Evolutionary conservation across 2,888 invertebrate species (phyloP).

Genomic region (Mystacides longicornis): DNA sequence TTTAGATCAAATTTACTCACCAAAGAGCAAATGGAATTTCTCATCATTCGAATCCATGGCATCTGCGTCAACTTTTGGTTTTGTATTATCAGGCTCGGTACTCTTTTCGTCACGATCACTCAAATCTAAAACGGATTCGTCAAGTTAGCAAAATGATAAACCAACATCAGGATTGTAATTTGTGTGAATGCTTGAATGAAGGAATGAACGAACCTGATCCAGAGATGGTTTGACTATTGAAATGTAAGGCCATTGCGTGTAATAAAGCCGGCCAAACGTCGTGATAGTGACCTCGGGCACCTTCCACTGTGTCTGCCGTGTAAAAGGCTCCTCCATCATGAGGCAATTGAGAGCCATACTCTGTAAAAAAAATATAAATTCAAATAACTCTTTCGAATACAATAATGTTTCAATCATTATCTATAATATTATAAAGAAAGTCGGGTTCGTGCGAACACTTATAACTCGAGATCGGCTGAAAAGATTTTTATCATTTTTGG

Average conservation of each 20-base stretch:
- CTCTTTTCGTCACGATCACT: slow-evolving; percentile 10
- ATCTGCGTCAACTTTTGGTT: slow-evolving; percentile 5
- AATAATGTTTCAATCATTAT: neutral
- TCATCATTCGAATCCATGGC: slow-evolving; percentile 16
- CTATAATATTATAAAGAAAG: no score
- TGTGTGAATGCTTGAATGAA: neutral
- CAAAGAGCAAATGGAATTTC: slow-evolving; percentile 81
- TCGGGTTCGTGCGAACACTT: no score
- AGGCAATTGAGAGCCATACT: slow-evolving; percentile 90
- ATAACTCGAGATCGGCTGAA: no score
- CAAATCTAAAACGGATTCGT: slow-evolving; percentile 8
- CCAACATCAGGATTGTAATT: neutral
- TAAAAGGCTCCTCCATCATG: slow-evolving; percentile 97
- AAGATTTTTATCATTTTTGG: no score
- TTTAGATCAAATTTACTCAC: slow-evolving; percentile 51
- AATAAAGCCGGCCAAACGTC: slow-evolving; percentile 93
- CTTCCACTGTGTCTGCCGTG: slow-evolving; percentile 91
- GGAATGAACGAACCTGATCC: neutral
- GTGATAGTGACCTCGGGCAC: slow-evolving; percentile 84
- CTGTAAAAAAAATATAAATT: slow-evolving; percentile 36
- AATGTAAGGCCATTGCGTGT: slow-evolving; percentile 80
- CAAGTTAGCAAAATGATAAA: neutral
- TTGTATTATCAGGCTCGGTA: slow-evolving; percentile 10
- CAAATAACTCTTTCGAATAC: neutral
- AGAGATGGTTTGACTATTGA: slow-evolving; percentile 32